Conservation (phyloP, 2,888 invertebrate species). For the Acrobeloides nanus region DNA sequence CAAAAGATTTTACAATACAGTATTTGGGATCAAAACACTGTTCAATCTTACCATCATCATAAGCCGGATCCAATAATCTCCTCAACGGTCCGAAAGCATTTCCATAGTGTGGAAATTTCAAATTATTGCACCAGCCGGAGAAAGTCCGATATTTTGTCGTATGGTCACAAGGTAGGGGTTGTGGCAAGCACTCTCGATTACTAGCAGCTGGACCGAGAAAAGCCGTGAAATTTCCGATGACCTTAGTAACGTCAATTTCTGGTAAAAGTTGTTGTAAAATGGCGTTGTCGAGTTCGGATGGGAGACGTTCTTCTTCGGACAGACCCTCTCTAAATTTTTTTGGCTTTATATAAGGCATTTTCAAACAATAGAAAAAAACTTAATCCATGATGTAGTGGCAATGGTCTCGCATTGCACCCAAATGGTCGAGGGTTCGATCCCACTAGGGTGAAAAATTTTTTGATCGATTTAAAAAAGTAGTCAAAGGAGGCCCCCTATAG, state of each 20-base stretch:
- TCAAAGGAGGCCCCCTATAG: no score
- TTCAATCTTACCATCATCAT: slow-evolving; percentile 66
- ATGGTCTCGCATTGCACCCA: not conserved
- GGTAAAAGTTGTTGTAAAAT: slow-evolving; percentile 48
- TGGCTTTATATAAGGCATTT: slow-evolving; percentile 9
- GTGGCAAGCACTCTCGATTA: slow-evolving; percentile 39
- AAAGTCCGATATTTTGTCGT: slow-evolving; percentile 67
- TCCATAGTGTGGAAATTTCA: slow-evolving; percentile 41
- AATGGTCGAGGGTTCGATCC: not conserved
- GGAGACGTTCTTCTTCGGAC: slow-evolving; percentile 35
- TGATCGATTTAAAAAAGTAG: not conserved
- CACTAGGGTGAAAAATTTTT: not conserved
- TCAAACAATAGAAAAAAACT: not conserved
- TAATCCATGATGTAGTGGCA: no score
- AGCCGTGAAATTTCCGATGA: slow-evolving; percentile 47
- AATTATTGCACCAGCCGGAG: slow-evolving; percentile 76
- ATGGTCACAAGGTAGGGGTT: slow-evolving; percentile 52
- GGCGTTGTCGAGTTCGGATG: slow-evolving; percentile 38
- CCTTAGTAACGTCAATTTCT: slow-evolving; percentile 40
- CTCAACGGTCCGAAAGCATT: slow-evolving; percentile 48
- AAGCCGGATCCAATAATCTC: slow-evolving; percentile 61
- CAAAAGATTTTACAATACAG: no score
- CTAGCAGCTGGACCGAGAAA: slow-evolving; percentile 26
- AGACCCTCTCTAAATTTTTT: slow-evolving; percentile 35
- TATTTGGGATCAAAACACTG: no score